Conservation (phyloP, 2,888 invertebrate species). For the Beris morrisii region DNA sequence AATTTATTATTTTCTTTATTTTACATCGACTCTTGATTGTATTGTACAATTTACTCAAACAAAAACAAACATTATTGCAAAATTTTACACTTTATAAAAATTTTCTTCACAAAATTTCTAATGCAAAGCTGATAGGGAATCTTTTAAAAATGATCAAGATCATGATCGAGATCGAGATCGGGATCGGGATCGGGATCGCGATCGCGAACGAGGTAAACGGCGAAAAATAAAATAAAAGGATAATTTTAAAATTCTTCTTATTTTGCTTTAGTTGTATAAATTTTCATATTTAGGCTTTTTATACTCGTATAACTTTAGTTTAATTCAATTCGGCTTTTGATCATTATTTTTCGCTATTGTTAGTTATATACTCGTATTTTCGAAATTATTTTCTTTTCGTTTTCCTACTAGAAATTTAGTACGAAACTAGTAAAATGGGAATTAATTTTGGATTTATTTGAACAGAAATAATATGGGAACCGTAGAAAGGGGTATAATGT, state of each 20-base stretch:
- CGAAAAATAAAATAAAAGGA: too few species aligned
- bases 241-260: not conserved
- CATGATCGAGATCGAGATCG: conserved; percentile 68
- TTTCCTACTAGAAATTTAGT: too few species aligned
- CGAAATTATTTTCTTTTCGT: too few species aligned
- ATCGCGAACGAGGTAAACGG: conserved; percentile 71
- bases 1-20: not conserved
- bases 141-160: conserved; percentile 65
- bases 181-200: conserved; percentile 58
- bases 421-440: too few species aligned
- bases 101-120: conserved; percentile 21
- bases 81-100: conserved; percentile 2
- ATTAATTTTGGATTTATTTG: too few species aligned
- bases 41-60: not conserved
- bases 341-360: too few species aligned
- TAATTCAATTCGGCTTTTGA: too few species aligned
- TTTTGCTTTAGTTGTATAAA: not conserved
- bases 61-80: not conserved
- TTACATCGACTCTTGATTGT: not conserved
- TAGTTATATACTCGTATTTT: too few species aligned
- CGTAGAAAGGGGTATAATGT: too few species aligned
- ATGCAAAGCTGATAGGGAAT: conserved; percentile 57
- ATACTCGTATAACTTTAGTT: too few species aligned
- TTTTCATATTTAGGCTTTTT: not conserved
- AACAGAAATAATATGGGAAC: too few species aligned